phyloP scores from a whole-genome alignment of 2,113 vertebrate genomes.

The Seriola dumerili region DNA sequence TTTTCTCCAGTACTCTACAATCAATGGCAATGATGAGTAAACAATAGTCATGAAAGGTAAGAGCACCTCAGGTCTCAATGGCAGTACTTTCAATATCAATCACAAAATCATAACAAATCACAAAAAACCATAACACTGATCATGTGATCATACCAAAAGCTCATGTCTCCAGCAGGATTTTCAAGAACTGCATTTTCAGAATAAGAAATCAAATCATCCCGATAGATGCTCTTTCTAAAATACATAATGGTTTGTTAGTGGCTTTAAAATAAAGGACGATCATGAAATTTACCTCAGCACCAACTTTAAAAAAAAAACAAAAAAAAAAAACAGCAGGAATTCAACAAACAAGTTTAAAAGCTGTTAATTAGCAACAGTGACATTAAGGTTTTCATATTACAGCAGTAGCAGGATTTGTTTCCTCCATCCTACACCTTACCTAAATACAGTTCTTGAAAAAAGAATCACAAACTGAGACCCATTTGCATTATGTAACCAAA shows the following conservation, averaged over 20 bases:
- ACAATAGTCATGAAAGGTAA: slow-evolving; percentile 1
- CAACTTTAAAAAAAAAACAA: background rate
- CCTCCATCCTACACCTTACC: background rate
- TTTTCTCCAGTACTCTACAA: background rate
- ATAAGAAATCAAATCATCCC: background rate
- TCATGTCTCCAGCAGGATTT: background rate
- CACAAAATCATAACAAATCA: slow-evolving; percentile 9
- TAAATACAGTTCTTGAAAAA: slow-evolving; percentile 42
- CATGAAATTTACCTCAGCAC: slow-evolving; percentile 7
- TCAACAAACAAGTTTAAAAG: background rate
- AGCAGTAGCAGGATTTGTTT: background rate
- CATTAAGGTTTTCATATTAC: background rate
- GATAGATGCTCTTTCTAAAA: background rate
- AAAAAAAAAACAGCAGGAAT: background rate
- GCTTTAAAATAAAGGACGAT: background rate
- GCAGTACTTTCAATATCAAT: slow-evolving; percentile 11
- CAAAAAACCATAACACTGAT: background rate
- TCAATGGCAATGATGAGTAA: background rate
- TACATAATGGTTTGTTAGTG: background rate
- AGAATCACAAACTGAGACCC: background rate
- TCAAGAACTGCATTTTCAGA: slow-evolving; percentile 25
- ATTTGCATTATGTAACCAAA: slow-evolving; percentile 13
- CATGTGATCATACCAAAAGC: slow-evolving; percentile 1
- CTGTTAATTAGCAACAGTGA: background rate
- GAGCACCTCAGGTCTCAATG: slow-evolving; percentile 29